Evolutionary conservation across 2,888 invertebrate genomes (phyloP), one percentile per base, ranked within the genome.

Genomic region (Zelleria hepariella): DNA sequence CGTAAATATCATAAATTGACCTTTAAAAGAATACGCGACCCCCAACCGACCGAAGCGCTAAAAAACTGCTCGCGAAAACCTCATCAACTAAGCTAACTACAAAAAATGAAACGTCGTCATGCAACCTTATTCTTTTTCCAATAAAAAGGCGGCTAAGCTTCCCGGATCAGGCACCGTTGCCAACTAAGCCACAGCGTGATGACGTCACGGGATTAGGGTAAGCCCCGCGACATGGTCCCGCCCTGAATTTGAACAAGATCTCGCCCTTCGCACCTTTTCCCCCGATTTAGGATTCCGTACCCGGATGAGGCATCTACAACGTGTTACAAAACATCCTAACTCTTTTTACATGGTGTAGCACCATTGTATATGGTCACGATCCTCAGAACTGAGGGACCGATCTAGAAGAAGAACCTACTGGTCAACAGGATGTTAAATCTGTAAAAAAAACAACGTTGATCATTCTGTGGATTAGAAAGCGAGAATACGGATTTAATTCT

Each of bases 221-320:
- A 72, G 71, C 72, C 76, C 75, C 74, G 69, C 65, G 58, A 62
- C 62, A 68, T 64, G 65, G 70, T 77, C 78, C 62, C 62, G 63
- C 63, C 68, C 61, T 68, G 72, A 73, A 74, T 73, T 67, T 68
- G 67, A 71, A 73, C 71, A 69, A 71, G 66, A 47, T 65, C 53
- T 59, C 53, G 61, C 60, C 67, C 65, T 51, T 51, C 23, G 8
- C 51, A 51, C 51, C 32, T 42, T 42, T 42, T 42, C 15, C 10
- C 32, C 32, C 32, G 32, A 42, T 15, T 42, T 2, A 15, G 32
- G 15, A n/a, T n/a, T n/a, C n/a, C n/a, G n/a, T n/a, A n/a, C n/a
- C n/a, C n/a, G n/a, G n/a, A n/a, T n/a, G n/a, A n/a, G n/a, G n/a
- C n/a, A n/a, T n/a, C n/a, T n/a, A n/a, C n/a, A n/a, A n/a, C n/a